These are phyloP conservation scores for Engraulis encrasicolus DNA, from an alignment of 2,113 vertebrate species.

Conservation along the genomic window DNA sequence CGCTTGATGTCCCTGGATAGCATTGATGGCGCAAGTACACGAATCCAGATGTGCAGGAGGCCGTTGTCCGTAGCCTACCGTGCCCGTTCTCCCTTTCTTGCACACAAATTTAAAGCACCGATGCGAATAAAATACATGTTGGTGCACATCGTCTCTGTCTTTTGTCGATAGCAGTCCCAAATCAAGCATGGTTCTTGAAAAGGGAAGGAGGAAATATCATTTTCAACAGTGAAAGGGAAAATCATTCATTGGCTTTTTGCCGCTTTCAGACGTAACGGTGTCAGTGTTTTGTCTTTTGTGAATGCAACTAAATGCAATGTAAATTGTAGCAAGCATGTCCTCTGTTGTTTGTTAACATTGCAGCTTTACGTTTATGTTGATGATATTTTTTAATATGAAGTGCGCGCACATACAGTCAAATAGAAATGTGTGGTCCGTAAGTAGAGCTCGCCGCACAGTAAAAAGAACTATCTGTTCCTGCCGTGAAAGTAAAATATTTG, in stretches of 20 bases:
- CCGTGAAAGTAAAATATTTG: no score
- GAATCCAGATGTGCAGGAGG: slow-evolving; percentile 74
- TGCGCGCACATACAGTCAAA: background rate
- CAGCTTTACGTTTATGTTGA: background rate
- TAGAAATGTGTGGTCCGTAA: background rate
- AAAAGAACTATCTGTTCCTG: background rate
- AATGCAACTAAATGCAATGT: background rate
- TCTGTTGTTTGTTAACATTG: background rate
- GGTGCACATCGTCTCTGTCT: background rate
- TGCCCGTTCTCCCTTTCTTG: background rate
- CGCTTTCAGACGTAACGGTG: background rate
- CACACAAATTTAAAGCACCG: background rate
- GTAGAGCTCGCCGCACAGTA: background rate
- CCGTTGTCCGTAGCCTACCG: slow-evolving; percentile 42
- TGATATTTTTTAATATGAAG: background rate
- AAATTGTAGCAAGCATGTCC: background rate
- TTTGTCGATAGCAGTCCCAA: background rate
- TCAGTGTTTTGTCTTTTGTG: background rate
- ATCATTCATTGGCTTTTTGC: background rate
- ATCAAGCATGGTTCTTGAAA: background rate
- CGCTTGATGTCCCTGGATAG: slow-evolving; percentile 34
- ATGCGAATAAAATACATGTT: background rate
- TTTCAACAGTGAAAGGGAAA: background rate
- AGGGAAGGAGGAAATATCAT: background rate
- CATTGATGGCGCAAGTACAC: slow-evolving; percentile 27